Evolutionary conservation across 2,113 vertebrate genomes (phyloP).

Genomic region (Equus quagga): DNA sequence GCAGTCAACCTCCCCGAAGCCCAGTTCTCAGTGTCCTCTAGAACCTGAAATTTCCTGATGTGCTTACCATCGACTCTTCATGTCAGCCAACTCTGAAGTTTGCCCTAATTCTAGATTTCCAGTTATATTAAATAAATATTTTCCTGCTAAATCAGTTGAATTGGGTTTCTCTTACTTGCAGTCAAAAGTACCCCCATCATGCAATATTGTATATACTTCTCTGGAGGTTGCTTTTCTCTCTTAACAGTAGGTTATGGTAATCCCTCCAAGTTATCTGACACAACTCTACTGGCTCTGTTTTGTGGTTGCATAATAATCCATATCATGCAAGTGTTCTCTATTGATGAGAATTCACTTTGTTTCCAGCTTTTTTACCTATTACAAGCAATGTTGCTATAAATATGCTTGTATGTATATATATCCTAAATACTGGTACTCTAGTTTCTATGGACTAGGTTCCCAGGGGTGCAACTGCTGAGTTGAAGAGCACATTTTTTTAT

Average conservation of each 20-base stretch:
- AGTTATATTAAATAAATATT: not conserved
- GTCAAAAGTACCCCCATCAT: not conserved
- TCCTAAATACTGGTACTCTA: not conserved
- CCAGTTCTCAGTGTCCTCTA: not conserved
- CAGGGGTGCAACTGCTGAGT: not conserved
- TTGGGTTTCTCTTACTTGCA: not conserved
- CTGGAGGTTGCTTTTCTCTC: not conserved
- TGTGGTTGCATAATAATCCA: not conserved
- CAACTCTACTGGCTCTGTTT: not conserved
- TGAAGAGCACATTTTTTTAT: not conserved
- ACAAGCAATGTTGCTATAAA: not conserved
- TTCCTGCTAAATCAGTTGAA: not conserved
- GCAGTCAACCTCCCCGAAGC: not conserved
- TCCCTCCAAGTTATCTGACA: not conserved
- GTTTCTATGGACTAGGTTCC: not conserved
- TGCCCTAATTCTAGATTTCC: not conserved
- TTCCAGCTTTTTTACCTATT: not conserved
- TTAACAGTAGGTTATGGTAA: not conserved
- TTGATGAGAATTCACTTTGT: not conserved
- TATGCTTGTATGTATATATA: not conserved
- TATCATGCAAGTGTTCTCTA: not conserved
- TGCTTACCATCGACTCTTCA: not conserved
- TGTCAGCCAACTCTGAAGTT: not conserved
- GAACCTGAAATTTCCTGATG: not conserved
- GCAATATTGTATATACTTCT: not conserved